Evolutionary conservation across 1,140 invertebrate species (phyloP), one percentile per base, ranked within the genome.

Genomic region (Calephelis virginiensis): DNA sequence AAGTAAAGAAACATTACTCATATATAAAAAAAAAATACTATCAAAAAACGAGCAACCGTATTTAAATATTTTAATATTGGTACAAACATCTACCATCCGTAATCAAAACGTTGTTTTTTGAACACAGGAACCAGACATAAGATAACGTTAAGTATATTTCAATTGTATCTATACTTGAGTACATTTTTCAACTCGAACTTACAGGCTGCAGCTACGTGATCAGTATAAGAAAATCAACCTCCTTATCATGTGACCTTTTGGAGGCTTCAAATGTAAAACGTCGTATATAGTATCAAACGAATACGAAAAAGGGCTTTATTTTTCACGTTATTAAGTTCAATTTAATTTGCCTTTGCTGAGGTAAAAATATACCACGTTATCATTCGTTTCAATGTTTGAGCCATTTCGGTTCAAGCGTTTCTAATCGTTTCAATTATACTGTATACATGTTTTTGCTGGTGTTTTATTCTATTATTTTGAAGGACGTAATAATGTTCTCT

Each of bases 241-340:
- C 56, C 37, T 59, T 59, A 59, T 59, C 56, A 59, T 59, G 56
- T 59, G 56, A 59, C 56, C 56, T 59, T 59, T 59, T n/a, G 56
- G 2, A 38, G 37, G 11, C 12, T 11, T 59, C 37, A 59, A 59
- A 38, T 8, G 17, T 59, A 40, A n/a, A 59, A 37, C 37, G 28
- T 12, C 56, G 12, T 40, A 59, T 38, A 28, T 59, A 8, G 12
- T 4, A 59, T 6, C 37, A 40, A 5, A 38, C 4, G 37, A 59
- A 8, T 7, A 59, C 11, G n/a, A 59, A 17, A 56, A 4, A 38
- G 56, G 37, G 38, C 56, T 38, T 59, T 59, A 59, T 59, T 12
- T 40, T 59, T n/a, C 6, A 38, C 2, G 8, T 1, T 1, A 8
- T 12, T n/a, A 59, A 59, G 9, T 12, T 38, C 6, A 59, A 59